A percentile compares a stretch with the other conserved stretches of the same genome.
Evolutionary conservation across 2,113 vertebrate species (phyloP).

Genomic region (Anguilla japonica): DNA sequence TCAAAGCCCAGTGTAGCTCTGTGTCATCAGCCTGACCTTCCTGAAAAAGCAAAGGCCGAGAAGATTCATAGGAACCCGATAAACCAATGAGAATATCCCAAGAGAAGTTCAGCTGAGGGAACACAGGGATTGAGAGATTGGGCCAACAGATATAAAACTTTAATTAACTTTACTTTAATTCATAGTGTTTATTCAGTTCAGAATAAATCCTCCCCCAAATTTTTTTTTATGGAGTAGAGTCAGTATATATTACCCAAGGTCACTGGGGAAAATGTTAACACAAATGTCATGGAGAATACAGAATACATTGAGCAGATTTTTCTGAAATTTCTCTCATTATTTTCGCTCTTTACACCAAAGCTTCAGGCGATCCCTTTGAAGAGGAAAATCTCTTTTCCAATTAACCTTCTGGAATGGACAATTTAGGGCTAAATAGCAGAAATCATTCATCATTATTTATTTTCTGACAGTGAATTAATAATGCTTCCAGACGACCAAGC

Average conservation of each 20-base stretch:
- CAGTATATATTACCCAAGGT: not conserved
- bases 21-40: no score
- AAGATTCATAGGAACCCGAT: no score
- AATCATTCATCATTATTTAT: not conserved
- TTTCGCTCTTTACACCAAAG: not conserved
- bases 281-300: not conserved
- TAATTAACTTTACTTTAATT: no score
- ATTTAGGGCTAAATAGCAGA: constrained; percentile 6
- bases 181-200: no score
- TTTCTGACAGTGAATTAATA: not conserved
- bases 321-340: not conserved
- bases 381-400: constrained; percentile 2
- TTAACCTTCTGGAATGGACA: not conserved
- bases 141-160: no score
- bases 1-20: no score
- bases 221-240: not conserved
- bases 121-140: no score
- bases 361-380: not conserved
- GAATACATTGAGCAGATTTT: not conserved
- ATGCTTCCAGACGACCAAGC: not conserved
- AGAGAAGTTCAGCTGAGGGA: no score
- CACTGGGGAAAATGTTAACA: not conserved
- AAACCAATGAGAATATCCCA: no score
- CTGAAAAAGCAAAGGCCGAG: no score
- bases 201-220: no score